Evolutionary conservation across 2,113 vertebrate genomes (phyloP).

Genomic region (Pygoscelis antarcticus): DNA sequence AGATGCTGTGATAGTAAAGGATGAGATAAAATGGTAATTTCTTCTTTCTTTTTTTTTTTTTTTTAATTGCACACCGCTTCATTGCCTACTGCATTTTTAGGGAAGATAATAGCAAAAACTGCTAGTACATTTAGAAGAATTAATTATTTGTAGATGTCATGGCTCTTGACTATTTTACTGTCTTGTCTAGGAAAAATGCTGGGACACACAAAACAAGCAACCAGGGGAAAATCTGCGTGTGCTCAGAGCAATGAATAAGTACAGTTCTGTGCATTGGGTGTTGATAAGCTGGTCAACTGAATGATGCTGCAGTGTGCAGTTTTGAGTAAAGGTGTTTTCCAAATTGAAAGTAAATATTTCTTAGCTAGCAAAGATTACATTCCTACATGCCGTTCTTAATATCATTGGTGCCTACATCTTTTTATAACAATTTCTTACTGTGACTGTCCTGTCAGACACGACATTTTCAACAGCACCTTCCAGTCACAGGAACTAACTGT

Average conservation of each 20-base stretch:
- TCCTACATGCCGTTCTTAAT: not conserved
- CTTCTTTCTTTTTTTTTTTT: not conserved
- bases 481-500: not conserved
- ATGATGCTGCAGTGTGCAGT: not conserved
- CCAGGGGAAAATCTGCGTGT: not conserved
- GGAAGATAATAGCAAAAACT: not conserved
- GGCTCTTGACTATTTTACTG: not conserved
- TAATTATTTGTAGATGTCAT: not conserved
- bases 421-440: not conserved
- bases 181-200: not conserved
- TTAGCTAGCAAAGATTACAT: not conserved
- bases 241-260: not conserved
- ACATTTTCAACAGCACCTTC: not conserved
- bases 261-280: not conserved
- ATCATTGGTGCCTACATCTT: not conserved
- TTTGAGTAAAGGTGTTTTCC: not conserved
- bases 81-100: not conserved
- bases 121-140: not conserved
- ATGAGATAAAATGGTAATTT: not conserved
- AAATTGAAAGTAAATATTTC: not conserved
- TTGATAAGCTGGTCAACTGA: not conserved
- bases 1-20: not conserved
- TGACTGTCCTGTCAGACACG: not conserved
- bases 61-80: not conserved
- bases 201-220: not conserved